A percentile compares a stretch with the other conserved stretches of the same genome.
Evolutionary conservation across 2,113 vertebrate genomes (phyloP).

Genomic region (Carettochelys insculpta): DNA sequence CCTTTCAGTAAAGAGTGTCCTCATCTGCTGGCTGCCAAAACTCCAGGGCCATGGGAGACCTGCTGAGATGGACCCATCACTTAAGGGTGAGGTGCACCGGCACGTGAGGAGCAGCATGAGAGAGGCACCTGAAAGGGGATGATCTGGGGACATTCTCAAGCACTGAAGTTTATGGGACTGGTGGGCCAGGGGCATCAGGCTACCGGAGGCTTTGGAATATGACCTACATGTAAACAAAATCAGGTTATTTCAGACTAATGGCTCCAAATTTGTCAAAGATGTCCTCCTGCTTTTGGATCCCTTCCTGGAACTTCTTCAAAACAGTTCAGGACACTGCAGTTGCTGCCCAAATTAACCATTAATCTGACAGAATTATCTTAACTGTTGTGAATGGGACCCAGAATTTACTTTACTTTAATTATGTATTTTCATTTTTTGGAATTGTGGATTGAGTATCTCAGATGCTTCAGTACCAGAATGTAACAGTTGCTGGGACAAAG

Average conservation of each 20-base stretch:
- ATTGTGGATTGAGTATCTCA: neutral
- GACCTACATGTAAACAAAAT: neutral
- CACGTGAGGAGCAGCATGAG: neutral
- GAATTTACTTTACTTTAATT: neutral
- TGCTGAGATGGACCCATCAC: neutral
- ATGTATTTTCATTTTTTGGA: neutral
- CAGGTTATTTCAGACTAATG: neutral
- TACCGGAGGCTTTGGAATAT: neutral
- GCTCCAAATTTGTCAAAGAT: neutral
- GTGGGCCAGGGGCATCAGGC: neutral
- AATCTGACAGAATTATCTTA: neutral
- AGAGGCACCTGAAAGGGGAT: neutral
- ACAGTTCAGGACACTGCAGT: neutral
- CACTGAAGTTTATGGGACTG: neutral
- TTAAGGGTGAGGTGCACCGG: neutral
- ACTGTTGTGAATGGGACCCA: neutral
- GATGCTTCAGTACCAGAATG: neutral
- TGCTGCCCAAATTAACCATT: neutral
- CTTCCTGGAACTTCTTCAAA: neutral
- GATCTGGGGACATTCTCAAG: neutral
- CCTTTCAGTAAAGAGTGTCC: neutral
- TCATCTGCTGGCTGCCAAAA: neutral
- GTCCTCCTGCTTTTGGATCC: neutral
- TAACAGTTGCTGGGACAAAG: neutral
- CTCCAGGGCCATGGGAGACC: neutral